Conservation (phyloP, 2,113 vertebrate species). For the Rhizomys pruinosus region DNA sequence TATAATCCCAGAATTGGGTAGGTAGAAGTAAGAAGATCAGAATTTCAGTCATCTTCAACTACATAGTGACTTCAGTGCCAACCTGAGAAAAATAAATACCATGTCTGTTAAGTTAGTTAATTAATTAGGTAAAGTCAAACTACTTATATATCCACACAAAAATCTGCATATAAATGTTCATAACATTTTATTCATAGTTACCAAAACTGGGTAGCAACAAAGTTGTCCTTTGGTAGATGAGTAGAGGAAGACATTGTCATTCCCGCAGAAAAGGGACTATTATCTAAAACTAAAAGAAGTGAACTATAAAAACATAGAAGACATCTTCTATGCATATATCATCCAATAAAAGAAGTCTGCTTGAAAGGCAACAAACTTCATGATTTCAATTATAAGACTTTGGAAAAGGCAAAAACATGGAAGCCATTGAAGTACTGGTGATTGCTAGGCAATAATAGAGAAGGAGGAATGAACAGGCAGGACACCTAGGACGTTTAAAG, state of each 20-base stretch:
- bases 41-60: neutral
- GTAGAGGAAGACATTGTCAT: neutral
- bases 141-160: neutral
- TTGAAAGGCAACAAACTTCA: neutral
- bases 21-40: neutral
- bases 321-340: neutral
- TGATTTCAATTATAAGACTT: neutral
- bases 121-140: neutral
- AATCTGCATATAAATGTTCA: neutral
- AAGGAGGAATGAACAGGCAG: neutral
- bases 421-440: neutral
- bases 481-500: neutral
- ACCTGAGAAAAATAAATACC: neutral
- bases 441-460: neutral
- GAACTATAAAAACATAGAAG: neutral
- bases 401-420: slow-evolving; percentile 22
- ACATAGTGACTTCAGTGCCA: neutral
- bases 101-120: too few species aligned
- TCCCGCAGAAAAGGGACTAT: neutral
- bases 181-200: slow-evolving; percentile 29
- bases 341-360: slow-evolving; percentile 6
- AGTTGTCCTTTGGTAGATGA: slow-evolving; percentile 2
- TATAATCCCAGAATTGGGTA: neutral
- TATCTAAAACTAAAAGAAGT: neutral
- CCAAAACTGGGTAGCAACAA: slow-evolving; percentile 22